Conservation (phyloP, 2,113 vertebrate species). For the Coreoperca whiteheadi region DNA sequence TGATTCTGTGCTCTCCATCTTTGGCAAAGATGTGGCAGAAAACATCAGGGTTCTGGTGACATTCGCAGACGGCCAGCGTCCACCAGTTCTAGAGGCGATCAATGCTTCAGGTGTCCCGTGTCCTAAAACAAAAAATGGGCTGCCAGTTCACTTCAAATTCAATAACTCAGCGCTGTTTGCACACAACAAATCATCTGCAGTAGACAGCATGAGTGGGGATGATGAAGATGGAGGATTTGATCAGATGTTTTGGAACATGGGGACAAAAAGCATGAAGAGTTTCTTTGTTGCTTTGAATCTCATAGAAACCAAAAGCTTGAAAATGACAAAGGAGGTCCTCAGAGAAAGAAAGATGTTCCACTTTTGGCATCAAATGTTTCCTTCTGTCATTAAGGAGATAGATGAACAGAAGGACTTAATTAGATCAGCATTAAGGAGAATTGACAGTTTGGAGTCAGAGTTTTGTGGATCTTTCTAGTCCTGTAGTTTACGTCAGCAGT, state of each 20-base stretch:
- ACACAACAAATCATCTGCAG: conserved; percentile 9
- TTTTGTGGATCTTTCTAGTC: too few relatives aligned
- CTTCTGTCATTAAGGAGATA: too few relatives aligned
- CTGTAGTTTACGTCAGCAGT: too few relatives aligned
- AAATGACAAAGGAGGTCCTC: conserved; percentile 21
- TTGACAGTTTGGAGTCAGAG: too few relatives aligned
- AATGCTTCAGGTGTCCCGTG: conserved; percentile 30
- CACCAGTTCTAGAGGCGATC: conserved; percentile 65
- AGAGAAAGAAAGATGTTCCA: too few relatives aligned
- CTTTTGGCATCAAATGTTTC: too few relatives aligned
- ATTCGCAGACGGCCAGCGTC: conserved; percentile 60
- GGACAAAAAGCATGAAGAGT: conserved; percentile 42
- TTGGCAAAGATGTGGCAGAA: conserved; percentile 79
- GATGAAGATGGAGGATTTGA: conserved; percentile 37
- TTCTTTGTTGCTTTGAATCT: conserved; percentile 44
- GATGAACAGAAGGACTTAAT: too few relatives aligned
- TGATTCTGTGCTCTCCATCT: conserved; percentile 69
- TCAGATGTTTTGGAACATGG: conserved; percentile 63
- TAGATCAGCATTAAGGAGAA: too few relatives aligned
- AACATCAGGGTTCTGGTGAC: conserved; percentile 69
- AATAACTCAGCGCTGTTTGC: conserved; percentile 72
- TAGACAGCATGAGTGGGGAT: neutral
- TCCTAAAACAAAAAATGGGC: conserved; percentile 26
- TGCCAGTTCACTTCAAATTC: conserved; percentile 73
- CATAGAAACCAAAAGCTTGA: conserved; percentile 39